phyloP scores from a whole-genome alignment of 2,113 vertebrate species.

The Diglossa brunneiventris region DNA sequence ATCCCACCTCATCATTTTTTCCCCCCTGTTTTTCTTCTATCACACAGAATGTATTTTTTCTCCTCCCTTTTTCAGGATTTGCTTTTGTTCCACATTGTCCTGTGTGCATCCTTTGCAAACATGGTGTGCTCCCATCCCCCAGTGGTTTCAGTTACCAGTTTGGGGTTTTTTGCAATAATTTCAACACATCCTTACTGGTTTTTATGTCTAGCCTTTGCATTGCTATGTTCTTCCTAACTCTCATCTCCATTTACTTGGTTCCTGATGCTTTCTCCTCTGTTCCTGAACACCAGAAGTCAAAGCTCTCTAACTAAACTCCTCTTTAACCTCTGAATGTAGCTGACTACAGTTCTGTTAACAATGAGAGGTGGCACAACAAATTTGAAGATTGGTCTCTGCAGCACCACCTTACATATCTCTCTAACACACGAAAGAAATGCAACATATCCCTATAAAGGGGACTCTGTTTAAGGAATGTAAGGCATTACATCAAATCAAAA shows the following conservation, averaged over 20 bases:
- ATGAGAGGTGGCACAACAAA: background rate
- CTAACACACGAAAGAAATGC: background rate
- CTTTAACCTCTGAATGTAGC: background rate
- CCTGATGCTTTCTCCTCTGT: background rate
- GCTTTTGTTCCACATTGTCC: background rate
- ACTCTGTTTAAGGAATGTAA: background rate
- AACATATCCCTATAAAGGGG: background rate
- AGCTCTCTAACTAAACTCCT: background rate
- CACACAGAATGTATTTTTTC: background rate
- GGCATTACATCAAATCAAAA: background rate
- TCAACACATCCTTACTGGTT: background rate
- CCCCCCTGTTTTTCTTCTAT: background rate
- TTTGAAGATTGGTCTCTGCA: background rate
- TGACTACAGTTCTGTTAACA: background rate
- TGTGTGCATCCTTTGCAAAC: rapidly evolving
- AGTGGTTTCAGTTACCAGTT: background rate
- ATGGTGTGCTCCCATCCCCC: background rate
- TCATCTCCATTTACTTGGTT: background rate
- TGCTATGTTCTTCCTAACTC: background rate
- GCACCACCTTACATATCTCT: background rate
- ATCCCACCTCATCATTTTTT: background rate
- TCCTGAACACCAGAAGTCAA: background rate
- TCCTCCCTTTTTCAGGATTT: background rate
- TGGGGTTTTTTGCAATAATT: background rate
- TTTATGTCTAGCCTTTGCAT: background rate